These are phyloP conservation scores for Channa maculata DNA, from an alignment of 2,113 vertebrate species.

Conservation along the genomic window DNA sequence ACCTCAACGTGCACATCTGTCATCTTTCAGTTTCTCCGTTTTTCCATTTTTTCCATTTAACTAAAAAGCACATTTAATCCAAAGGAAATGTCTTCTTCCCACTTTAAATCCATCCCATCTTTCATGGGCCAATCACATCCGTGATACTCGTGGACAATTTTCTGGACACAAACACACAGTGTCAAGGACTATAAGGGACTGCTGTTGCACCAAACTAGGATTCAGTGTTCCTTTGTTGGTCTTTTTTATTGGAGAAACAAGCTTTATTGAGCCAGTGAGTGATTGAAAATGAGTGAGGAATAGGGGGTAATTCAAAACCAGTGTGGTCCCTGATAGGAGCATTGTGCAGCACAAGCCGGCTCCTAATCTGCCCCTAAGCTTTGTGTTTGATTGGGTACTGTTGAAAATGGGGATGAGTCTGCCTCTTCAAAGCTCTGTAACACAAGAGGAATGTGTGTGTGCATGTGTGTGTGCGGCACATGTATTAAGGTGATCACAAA, in stretches of 20 bases:
- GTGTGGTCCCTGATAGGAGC: constrained; percentile 77
- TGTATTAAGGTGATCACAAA: constrained; percentile 66
- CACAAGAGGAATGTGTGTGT: constrained; percentile 69
- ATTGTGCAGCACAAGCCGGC: constrained; percentile 69
- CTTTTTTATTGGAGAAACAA: constrained; percentile 65
- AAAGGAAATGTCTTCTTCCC: constrained; percentile 24
- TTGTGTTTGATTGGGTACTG: constrained; percentile 80
- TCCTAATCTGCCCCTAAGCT: constrained; percentile 75
- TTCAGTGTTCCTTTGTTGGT: constrained; percentile 61
- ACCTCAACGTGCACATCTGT: constrained; percentile 71
- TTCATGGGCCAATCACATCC: constrained; percentile 10
- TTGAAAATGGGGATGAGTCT: constrained; percentile 83
- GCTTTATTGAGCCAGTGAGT: constrained; percentile 77
- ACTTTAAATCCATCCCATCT: constrained; percentile 15
- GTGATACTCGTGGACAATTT: constrained; percentile 22
- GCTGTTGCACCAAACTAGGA: constrained; percentile 54
- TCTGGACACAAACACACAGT: constrained; percentile 46
- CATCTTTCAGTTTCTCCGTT: constrained; percentile 65
- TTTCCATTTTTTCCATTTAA: constrained; percentile 39
- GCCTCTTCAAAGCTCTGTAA: constrained; percentile 77
- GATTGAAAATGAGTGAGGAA: constrained; percentile 73
- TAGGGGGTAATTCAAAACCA: constrained; percentile 77
- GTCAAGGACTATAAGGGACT: constrained; percentile 18
- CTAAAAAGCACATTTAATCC: constrained; percentile 6
- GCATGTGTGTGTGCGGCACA: constrained; percentile 24